Evolutionary conservation across 2,113 vertebrate species (phyloP), one percentile per base, ranked within the genome.

Genomic region (Lophochroa leadbeateri): DNA sequence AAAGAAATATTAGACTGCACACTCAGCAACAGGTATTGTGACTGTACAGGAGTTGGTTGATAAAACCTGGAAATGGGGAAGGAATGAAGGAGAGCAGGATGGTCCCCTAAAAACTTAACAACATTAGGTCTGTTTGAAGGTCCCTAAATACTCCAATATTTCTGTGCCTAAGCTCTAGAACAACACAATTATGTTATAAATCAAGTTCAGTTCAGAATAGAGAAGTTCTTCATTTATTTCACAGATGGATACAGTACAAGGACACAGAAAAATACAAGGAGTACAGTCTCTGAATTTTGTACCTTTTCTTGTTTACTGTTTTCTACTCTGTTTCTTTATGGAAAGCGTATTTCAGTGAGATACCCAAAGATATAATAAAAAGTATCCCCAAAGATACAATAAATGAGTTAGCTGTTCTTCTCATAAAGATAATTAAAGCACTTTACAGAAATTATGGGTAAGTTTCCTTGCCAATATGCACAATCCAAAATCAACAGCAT

Each of bases 401-500:
- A 84, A 69, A 95, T 86, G 67, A 89, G 58, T 82, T 86, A 46
- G 65, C 50, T 94, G 53, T 71, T 69, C 84, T 94, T 92, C 67
- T 71, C 50, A 91, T 72, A 70, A 53, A 49, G 89, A 75, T 90
- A 92, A 96, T 86, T 61, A 89, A 92, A 93, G 75, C 94, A 80
- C 50, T 82, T 18, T 57, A 91, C 13, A 97, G 68, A 95, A 98
- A 90, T 89, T 63, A 90, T 11, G 77, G 31, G 55, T 50, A 78
- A 35, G 39, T 47, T 69, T 74, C 39, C 90, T 94, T 92, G 80
- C 93, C 77, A 95, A 77, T 44, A 79, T 19, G 44, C 44, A 88
- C 86, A 75, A 88, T 89, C 72, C 72, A 89, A 96, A 80, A 86
- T 94, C 71, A 97, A 63, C 72, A 92, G 69, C 44, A 86, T 91